Evolutionary conservation across 2,113 vertebrate species (phyloP).

Genomic region (Garra rufa): DNA sequence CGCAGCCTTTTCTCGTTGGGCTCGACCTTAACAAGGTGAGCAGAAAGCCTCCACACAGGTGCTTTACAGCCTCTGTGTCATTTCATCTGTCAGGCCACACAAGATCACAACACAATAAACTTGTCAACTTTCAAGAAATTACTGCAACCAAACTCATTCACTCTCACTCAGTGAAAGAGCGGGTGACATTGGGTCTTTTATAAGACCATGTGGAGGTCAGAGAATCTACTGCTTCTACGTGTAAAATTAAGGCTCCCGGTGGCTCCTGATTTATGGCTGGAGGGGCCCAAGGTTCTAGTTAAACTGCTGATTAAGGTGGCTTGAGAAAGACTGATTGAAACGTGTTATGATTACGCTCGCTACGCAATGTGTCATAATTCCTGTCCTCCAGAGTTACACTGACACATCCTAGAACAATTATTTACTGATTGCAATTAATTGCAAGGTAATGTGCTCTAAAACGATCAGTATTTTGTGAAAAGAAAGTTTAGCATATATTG

Average conservation of each 20-base stretch:
- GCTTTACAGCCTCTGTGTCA: slow-evolving; percentile 55
- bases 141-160: slow-evolving; percentile 64
- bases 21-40: slow-evolving; percentile 54
- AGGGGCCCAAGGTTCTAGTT: slow-evolving; percentile 64
- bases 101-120: slow-evolving; percentile 64
- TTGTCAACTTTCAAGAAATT: slow-evolving; percentile 64
- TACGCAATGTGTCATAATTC: slow-evolving; percentile 61
- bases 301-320: slow-evolving; percentile 65
- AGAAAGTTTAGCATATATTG: neutral
- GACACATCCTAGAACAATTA: slow-evolving; percentile 58
- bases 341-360: slow-evolving; percentile 63
- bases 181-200: slow-evolving; percentile 60
- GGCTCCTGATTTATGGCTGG: slow-evolving; percentile 51
- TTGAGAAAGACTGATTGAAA: slow-evolving; percentile 61
- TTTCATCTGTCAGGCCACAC: slow-evolving; percentile 56
- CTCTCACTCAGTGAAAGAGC: slow-evolving; percentile 49
- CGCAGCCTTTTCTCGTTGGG: slow-evolving; percentile 33
- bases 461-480: neutral
- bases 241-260: slow-evolving; percentile 55
- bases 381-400: slow-evolving; percentile 53
- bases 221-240: slow-evolving; percentile 49
- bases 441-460: slow-evolving; percentile 11
- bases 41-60: slow-evolving; percentile 51
- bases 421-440: slow-evolving; percentile 43
- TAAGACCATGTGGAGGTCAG: slow-evolving; percentile 60